These are phyloP conservation scores for Pteronura brasiliensis DNA, from an alignment of 2,113 vertebrate species.

Conservation along the genomic window DNA sequence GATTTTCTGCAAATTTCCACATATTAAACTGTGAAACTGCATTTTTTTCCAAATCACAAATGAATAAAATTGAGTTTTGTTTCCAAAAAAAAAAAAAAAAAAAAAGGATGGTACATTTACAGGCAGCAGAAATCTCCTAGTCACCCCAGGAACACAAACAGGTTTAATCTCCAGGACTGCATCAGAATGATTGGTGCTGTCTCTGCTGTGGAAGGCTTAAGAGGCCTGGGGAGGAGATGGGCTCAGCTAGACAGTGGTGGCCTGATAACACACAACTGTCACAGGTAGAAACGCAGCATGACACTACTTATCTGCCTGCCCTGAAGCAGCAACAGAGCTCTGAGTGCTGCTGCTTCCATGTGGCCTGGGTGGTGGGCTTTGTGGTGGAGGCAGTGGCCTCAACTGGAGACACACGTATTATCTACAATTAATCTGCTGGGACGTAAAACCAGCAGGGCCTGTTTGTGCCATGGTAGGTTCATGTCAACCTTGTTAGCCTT, in stretches of 20 bases:
- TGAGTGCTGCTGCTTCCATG: accelerated
- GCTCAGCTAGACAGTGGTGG: background rate
- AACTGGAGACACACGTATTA: accelerated
- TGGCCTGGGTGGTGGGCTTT: accelerated
- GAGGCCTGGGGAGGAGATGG: accelerated
- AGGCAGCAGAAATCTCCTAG: background rate
- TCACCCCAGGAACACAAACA: background rate
- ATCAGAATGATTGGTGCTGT: accelerated
- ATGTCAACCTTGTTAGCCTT: background rate
- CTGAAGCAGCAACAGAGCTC: background rate
- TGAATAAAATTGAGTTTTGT: background rate
- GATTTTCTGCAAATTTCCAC: background rate
- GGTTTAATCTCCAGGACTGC: background rate
- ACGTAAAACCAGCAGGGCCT: background rate
- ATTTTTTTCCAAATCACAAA: background rate
- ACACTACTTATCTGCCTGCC: background rate
- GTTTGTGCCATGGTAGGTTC: background rate
- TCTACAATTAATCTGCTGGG: background rate
- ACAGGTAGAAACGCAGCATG: accelerated
- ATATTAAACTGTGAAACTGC: background rate
- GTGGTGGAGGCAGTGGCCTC: background rate
- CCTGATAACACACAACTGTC: accelerated
- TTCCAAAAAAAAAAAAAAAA: background rate
- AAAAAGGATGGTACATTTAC: background rate
- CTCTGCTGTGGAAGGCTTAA: background rate